A percentile compares a stretch with the other conserved stretches of the same genome.
These are phyloP conservation scores for Lasioglossum villosulum DNA, from an alignment of 2,888 invertebrate species.

Conservation along the genomic window DNA sequence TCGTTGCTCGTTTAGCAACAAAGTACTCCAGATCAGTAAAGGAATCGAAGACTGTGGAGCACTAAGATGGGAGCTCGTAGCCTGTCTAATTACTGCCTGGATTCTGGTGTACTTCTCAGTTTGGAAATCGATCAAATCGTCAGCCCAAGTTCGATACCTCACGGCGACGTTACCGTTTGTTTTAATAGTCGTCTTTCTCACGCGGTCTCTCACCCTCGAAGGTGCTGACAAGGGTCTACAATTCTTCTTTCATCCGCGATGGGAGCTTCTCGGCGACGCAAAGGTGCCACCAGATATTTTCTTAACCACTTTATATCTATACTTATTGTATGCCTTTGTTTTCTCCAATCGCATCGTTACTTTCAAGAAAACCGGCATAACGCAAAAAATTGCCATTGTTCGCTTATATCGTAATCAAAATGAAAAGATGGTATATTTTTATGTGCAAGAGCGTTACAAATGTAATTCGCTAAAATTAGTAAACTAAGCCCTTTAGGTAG, in stretches of 20 bases:
- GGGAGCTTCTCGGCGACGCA: conserved; percentile 92
- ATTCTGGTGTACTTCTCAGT: conserved; percentile 97
- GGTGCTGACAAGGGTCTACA: conserved; percentile 94
- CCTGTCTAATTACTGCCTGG: conserved; percentile 96
- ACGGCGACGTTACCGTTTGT: conserved; percentile 97
- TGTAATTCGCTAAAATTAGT: too few species aligned
- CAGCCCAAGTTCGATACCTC: conserved; percentile 94
- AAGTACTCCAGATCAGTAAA: conserved; percentile 93
- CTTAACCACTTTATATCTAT: too few species aligned
- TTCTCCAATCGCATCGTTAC: too few species aligned
- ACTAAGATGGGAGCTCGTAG: conserved; percentile 95
- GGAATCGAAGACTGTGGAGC: conserved; percentile 93
- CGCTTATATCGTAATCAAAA: too few species aligned
- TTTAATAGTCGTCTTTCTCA: conserved; percentile 93
- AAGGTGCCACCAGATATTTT: conserved; percentile 86
- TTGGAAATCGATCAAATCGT: conserved; percentile 98
- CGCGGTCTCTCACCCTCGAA: conserved; percentile 94
- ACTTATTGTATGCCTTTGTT: too few species aligned
- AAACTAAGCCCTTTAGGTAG: too few species aligned
- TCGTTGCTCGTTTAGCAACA: conserved; percentile 87
- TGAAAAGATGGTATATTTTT: too few species aligned
- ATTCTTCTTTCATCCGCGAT: conserved; percentile 95
- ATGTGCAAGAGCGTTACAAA: too few species aligned
- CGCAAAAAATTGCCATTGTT: too few species aligned
- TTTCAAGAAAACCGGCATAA: too few species aligned